phyloP scores from a whole-genome alignment of 1,140 invertebrate species.

The Nephotettix cincticeps region DNA sequence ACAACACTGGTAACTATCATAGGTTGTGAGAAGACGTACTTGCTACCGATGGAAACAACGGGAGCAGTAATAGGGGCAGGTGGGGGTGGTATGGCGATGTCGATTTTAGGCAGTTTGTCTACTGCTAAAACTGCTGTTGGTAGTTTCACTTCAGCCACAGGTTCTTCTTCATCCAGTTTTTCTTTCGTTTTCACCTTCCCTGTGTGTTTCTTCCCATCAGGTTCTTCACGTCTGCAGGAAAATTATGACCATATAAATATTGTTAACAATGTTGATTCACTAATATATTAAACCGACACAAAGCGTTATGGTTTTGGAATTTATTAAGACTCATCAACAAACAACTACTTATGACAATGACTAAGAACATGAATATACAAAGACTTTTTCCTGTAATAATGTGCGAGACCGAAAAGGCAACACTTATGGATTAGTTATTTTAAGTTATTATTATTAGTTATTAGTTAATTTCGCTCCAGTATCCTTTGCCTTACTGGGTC shows the following conservation, averaged over 20 bases:
- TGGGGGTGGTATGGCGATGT: constrained; percentile 50
- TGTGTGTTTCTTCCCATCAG: not conserved
- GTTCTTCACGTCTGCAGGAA: constrained; percentile 15
- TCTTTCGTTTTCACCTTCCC: constrained; percentile 40
- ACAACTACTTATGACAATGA: too few species aligned
- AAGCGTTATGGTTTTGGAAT: too few species aligned
- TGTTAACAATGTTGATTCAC: too few species aligned
- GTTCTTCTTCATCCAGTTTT: constrained; percentile 45
- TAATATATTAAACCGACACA: too few species aligned
- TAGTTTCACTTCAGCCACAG: constrained; percentile 53
- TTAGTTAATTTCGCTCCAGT: too few species aligned
- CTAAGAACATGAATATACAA: too few species aligned
- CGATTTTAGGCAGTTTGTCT: constrained; percentile 60
- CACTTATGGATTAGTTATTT: too few species aligned
- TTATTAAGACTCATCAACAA: too few species aligned
- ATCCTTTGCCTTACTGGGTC: too few species aligned
- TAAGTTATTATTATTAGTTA: too few species aligned
- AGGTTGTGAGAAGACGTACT: not conserved
- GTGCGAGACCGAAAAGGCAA: too few species aligned
- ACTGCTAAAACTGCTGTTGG: constrained; percentile 61
- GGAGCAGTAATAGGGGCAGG: not conserved
- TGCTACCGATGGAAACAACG: not conserved
- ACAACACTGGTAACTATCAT: not conserved
- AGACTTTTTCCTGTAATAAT: too few species aligned
- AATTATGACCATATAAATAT: not conserved